Conservation (phyloP, 2,888 invertebrate genomes). For the Kuschelorhynchus macadamiae region DNA sequence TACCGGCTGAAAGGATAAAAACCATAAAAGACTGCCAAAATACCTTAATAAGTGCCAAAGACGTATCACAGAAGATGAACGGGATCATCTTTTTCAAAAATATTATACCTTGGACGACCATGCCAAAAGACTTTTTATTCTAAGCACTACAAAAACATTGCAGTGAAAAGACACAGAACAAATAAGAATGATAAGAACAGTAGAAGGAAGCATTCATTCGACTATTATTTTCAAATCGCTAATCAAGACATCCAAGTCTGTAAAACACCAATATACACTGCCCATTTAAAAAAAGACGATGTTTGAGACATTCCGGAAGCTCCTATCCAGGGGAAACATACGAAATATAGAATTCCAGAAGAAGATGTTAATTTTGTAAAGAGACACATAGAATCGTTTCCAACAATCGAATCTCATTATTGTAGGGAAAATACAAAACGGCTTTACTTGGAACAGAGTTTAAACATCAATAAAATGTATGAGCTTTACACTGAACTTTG, state of each 20-base stretch:
- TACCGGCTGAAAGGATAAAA: no score
- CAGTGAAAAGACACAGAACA: constrained; percentile 7
- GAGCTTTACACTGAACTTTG: constrained; percentile 28
- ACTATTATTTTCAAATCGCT: constrained; percentile 1
- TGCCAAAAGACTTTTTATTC: constrained; percentile 2
- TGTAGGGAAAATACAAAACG: constrained; percentile 24
- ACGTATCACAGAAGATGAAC: no score
- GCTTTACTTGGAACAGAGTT: constrained; percentile 16
- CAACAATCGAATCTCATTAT: constrained; percentile 14
- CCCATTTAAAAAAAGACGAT: constrained; percentile 29
- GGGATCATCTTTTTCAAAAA: background rate
- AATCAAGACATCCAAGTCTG: no score
- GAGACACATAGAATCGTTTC: constrained; percentile 17
- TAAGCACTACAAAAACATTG: constrained; percentile 2
- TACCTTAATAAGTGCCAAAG: background rate
- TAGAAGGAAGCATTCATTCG: constrained; percentile 35
- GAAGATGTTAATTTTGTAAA: constrained; percentile 22
- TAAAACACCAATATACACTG: constrained; percentile 36
- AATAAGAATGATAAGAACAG: constrained; percentile 41
- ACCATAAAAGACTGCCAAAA: background rate
- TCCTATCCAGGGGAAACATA: constrained; percentile 8
- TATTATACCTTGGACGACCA: constrained; percentile 5
- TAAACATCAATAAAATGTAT: constrained; percentile 36
- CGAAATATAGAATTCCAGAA: constrained; percentile 3
- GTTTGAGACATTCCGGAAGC: constrained; percentile 8